Evolutionary conservation across 2,797 vertebrate genomes (phyloP).

Genomic region (Sciaenops ocellatus): DNA sequence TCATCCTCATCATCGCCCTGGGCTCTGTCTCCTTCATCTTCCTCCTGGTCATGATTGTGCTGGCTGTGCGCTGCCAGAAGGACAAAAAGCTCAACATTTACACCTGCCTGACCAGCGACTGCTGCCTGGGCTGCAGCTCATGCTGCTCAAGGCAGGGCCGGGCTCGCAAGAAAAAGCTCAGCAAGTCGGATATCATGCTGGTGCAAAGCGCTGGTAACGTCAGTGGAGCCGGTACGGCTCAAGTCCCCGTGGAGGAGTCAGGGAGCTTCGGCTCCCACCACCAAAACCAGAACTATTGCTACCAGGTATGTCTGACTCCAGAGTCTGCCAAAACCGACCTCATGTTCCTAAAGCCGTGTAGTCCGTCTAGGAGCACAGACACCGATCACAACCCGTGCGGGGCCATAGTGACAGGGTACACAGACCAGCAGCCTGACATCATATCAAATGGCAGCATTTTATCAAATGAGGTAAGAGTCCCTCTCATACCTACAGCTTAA

Average conservation of each 20-base stretch:
- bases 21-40: constrained; percentile 97
- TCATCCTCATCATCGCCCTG: constrained; percentile 97
- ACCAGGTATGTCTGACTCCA: constrained; percentile 98
- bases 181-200: constrained; percentile 98
- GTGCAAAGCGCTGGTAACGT: constrained; percentile 92
- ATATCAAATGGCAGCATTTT: constrained; percentile 98
- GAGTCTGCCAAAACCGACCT: constrained; percentile 99
- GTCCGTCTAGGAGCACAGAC: constrained; percentile 93
- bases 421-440: constrained; percentile 98
- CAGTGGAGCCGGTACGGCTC: constrained; percentile 85
- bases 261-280: constrained; percentile 93
- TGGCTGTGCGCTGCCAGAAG: constrained; percentile 97
- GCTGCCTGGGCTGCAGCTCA: constrained; percentile 91
- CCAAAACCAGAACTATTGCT: constrained; percentile 98
- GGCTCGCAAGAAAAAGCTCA: constrained; percentile 96
- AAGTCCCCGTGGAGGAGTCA: constrained; percentile 92
- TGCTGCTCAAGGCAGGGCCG: constrained; percentile 92
- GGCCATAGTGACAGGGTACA: constrained; percentile 93
- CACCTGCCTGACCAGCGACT: constrained; percentile 93
- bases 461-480: constrained; percentile 93
- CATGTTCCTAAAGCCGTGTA: constrained; percentile 98
- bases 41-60: constrained; percentile 97
- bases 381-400: constrained; percentile 95
- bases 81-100: constrained; percentile 97
- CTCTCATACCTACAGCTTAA: constrained; percentile 41